Conservation (phyloP, 1,140 invertebrate genomes). For the Phortica variegata region DNA sequence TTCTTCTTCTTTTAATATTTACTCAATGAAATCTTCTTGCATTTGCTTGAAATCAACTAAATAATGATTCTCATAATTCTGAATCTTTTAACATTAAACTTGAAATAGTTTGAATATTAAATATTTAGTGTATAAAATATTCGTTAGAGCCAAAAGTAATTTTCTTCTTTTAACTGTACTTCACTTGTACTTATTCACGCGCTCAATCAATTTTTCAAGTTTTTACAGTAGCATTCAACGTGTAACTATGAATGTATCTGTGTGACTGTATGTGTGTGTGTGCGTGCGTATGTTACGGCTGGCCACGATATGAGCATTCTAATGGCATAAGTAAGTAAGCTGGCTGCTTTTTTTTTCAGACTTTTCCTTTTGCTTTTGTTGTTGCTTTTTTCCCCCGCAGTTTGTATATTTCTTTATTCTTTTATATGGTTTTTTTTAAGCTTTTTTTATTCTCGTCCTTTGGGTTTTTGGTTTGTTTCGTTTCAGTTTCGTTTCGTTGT, state of each 20-base stretch:
- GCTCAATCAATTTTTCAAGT: constrained; percentile 55
- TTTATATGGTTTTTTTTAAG: not conserved
- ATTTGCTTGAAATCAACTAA: no score
- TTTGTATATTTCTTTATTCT: constrained; percentile 18
- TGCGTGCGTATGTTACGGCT: no score
- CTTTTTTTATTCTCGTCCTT: constrained; percentile 3
- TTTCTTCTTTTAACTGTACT: constrained; percentile 17
- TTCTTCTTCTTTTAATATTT: no score
- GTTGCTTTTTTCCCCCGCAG: constrained; percentile 8
- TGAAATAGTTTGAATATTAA: no score
- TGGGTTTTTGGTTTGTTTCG: no score
- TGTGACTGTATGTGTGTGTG: no score
- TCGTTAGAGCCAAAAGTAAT: no score
- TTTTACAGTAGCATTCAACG: constrained; percentile 21
- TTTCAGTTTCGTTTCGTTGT: no score
- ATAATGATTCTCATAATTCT: no score
- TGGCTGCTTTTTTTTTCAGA: not conserved
- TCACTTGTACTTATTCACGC: constrained; percentile 50
- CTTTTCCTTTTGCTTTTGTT: constrained; percentile 8
- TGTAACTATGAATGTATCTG: not conserved
- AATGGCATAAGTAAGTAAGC: constrained; percentile 2
- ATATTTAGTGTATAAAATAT: no score
- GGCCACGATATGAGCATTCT: not conserved
- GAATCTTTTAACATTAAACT: no score
- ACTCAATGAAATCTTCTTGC: no score